phyloP scores from a whole-genome alignment of 2,888 invertebrate genomes.

The Eilema depressum region DNA sequence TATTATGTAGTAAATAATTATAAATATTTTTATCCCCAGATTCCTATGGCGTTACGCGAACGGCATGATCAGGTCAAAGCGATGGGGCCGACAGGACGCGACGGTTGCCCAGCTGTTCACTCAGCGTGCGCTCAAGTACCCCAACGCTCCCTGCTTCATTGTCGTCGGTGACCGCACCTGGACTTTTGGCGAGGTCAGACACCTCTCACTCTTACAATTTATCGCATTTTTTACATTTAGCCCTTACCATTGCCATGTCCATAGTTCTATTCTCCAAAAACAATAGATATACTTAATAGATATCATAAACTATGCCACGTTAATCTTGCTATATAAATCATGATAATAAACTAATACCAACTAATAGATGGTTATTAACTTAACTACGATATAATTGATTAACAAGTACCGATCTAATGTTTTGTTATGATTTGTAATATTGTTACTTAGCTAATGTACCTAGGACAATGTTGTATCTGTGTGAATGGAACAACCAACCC shows the following conservation, averaged over 20 bases:
- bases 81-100: slow-evolving; percentile 85
- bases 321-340: not conserved
- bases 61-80: slow-evolving; percentile 82
- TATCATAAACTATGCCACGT: not conserved
- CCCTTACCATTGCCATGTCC: not conserved
- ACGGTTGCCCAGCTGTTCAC: slow-evolving; percentile 89
- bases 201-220: no score
- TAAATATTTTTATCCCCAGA: slow-evolving; percentile 62
- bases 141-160: slow-evolving; percentile 89
- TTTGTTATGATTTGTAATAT: not conserved
- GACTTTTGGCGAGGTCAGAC: slow-evolving; percentile 88
- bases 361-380: slow-evolving; percentile 2
- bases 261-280: not conserved
- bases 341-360: slow-evolving; percentile 1
- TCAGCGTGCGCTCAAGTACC: slow-evolving; percentile 85
- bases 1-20: not conserved
- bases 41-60: slow-evolving; percentile 87
- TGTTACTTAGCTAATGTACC: no score
- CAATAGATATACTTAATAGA: not conserved
- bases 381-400: not conserved
- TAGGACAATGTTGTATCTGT: not conserved
- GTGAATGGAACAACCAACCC: not conserved
- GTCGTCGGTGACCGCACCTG: slow-evolving; percentile 89
- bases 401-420: no score
- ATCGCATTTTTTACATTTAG: not conserved